Conservation (phyloP, 2,888 invertebrate species). For the Euplexia lucipara region DNA sequence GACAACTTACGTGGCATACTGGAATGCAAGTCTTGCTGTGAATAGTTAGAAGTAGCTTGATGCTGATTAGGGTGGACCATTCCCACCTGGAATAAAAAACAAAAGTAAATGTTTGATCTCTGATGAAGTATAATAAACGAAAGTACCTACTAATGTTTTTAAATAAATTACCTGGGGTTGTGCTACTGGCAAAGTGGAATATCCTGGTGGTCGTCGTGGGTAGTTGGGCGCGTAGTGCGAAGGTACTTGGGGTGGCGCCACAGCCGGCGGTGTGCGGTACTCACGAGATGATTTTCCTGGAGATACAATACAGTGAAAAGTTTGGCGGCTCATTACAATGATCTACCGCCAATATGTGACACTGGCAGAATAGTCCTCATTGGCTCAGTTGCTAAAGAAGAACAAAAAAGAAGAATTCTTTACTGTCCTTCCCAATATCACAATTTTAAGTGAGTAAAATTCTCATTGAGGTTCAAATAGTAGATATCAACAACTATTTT, state of each 20-base stretch:
- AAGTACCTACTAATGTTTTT: too few relatives aligned
- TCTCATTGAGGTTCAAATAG: too few relatives aligned
- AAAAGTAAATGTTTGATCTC: neutral
- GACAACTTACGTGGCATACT: constrained; percentile 97
- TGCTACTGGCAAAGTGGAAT: constrained; percentile 95
- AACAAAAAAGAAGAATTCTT: too few relatives aligned
- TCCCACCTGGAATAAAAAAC: constrained; percentile 90
- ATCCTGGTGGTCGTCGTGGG: constrained; percentile 95
- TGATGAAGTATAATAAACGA: neutral
- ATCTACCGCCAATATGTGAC: too few relatives aligned
- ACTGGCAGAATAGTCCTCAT: too few relatives aligned
- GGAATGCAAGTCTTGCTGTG: constrained; percentile 92
- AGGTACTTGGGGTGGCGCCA: constrained; percentile 99
- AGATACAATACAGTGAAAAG: neutral
- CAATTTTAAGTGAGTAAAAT: too few relatives aligned
- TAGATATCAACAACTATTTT: too few relatives aligned
- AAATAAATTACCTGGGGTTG: constrained; percentile 82
- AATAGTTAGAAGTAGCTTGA: constrained; percentile 91
- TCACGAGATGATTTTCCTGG: constrained; percentile 95
- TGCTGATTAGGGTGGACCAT: constrained; percentile 97
- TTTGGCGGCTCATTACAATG: too few relatives aligned
- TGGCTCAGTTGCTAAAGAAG: too few relatives aligned
- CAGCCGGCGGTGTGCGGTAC: constrained; percentile 98
- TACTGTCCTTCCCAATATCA: too few relatives aligned
- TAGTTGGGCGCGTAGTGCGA: constrained; percentile 99